Evolutionary conservation across 2,888 invertebrate species (phyloP).

Genomic region (Ypsolopha sequella): DNA sequence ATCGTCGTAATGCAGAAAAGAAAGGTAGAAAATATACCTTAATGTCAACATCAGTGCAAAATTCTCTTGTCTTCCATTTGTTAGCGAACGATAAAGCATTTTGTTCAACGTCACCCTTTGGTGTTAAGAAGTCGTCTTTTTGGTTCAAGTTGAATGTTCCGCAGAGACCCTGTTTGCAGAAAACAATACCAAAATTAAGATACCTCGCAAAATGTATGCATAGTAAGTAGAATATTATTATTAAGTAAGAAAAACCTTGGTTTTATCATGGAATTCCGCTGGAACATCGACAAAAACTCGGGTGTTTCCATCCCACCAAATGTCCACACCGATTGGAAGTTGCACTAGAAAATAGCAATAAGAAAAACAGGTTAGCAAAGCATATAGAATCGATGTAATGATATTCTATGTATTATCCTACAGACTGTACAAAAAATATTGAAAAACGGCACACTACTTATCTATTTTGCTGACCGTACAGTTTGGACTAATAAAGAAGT

Average conservation of each 20-base stretch:
- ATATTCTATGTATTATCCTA: no score
- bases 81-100: constrained; percentile 85
- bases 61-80: constrained; percentile 89
- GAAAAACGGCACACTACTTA: no score
- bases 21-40: no score
- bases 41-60: background rate
- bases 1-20: no score
- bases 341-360: constrained; percentile 64
- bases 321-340: constrained; percentile 79
- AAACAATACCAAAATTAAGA: background rate
- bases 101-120: constrained; percentile 88
- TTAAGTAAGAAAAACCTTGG: constrained; percentile 55
- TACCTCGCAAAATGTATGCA: no score
- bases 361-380: no score
- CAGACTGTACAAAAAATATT: no score
- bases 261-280: constrained; percentile 75
- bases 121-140: constrained; percentile 89
- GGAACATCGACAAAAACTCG: constrained; percentile 87
- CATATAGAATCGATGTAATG: no score
- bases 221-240: no score
- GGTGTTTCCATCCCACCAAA: constrained; percentile 93
- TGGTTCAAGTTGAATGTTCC: constrained; percentile 92
- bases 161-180: constrained; percentile 78
- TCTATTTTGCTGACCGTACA: no score
- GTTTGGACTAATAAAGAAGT: no score